Evolutionary conservation across 1,140 invertebrate genomes (phyloP).

Genomic region (Trachymyrmex cornetzi): DNA sequence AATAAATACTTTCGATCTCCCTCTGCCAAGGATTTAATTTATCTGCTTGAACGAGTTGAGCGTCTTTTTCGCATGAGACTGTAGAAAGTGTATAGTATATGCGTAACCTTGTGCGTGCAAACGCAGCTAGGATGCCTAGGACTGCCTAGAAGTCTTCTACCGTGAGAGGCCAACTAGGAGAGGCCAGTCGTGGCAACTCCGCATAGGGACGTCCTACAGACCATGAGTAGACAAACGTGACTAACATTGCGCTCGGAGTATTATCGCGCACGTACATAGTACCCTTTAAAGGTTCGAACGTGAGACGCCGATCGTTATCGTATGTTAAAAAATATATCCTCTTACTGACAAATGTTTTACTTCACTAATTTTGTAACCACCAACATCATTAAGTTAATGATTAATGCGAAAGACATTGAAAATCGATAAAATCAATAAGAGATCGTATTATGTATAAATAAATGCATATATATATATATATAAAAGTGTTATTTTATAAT

Average conservation of each 20-base stretch:
- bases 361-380: background rate
- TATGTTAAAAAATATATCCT: conserved; percentile 10
- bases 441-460: background rate
- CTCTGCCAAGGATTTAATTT: conserved; percentile 1
- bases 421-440: background rate
- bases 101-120: conserved; percentile 55
- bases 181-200: conserved; percentile 73
- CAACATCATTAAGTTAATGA: background rate
- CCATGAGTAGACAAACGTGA: conserved; percentile 79
- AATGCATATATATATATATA: no score
- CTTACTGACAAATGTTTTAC: background rate
- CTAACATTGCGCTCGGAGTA: conserved; percentile 73
- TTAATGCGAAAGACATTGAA: background rate
- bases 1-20: background rate
- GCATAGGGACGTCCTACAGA: conserved; percentile 77
- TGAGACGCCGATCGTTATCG: background rate
- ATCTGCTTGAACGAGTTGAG: background rate
- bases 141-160: conserved; percentile 72
- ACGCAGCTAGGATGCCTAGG: conserved; percentile 46
- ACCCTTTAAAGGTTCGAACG: conserved; percentile 63
- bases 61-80: conserved; percentile 36
- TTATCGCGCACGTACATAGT: conserved; percentile 73
- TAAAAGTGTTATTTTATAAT: conserved; percentile 5
- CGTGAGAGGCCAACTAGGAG: conserved; percentile 63
- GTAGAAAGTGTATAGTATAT: conserved; percentile 34